These are phyloP conservation scores for Indicator indicator DNA, from an alignment of 2,113 vertebrate genomes.

Conservation along the genomic window DNA sequence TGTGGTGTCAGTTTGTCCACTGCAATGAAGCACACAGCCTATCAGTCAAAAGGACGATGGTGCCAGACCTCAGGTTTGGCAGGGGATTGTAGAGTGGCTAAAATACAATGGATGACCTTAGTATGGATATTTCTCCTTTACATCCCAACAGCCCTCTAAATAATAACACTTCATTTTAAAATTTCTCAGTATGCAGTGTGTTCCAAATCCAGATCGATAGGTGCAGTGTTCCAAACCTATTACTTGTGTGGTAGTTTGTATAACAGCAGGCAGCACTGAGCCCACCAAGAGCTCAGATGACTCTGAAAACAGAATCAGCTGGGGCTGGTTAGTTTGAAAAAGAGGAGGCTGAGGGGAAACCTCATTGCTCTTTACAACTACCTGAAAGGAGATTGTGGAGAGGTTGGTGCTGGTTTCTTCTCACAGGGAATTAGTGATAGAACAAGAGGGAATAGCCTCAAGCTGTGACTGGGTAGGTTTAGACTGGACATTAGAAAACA, in stretches of 20 bases:
- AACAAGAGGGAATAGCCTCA: no score
- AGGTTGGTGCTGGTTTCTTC: no score
- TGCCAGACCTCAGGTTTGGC: background rate
- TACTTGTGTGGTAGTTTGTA: background rate
- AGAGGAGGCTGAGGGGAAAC: no score
- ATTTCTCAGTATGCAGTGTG: background rate
- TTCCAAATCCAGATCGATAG: background rate
- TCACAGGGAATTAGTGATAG: no score
- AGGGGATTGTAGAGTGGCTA: background rate
- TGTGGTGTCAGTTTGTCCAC: accelerated
- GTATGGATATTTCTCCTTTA: background rate
- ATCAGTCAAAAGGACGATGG: background rate
- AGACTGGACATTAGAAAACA: no score
- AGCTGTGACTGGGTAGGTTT: no score
- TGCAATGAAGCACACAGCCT: background rate
- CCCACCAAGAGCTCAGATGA: no score
- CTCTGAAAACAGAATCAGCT: no score
- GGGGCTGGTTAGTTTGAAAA: no score
- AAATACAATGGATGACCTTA: background rate
- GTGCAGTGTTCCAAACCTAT: background rate
- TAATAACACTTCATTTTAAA: background rate
- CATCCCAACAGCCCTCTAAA: constrained; percentile 5
- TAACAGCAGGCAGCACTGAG: no score
- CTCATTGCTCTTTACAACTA: no score
- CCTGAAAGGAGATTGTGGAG: no score